These are phyloP conservation scores for Zosterops pallidus DNA, from an alignment of 2,113 vertebrate genomes.

Conservation along the genomic window DNA sequence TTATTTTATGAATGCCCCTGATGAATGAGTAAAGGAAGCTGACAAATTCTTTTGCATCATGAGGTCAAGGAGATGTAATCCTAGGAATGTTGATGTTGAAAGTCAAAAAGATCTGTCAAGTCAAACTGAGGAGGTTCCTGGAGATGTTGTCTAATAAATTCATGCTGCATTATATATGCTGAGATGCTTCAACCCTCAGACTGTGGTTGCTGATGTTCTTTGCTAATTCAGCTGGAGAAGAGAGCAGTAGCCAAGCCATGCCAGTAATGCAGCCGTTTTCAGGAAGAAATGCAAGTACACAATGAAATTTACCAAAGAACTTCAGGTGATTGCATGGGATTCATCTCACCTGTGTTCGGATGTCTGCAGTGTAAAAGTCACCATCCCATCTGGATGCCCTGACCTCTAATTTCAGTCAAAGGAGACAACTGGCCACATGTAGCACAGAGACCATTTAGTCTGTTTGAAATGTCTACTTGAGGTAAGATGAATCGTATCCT, in stretches of 20 bases:
- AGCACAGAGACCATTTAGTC: background rate
- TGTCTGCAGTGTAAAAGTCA: background rate
- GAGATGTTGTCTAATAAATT: background rate
- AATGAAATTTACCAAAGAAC: background rate
- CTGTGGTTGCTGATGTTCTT: background rate
- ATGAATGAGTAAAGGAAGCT: background rate
- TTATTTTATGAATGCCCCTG: background rate
- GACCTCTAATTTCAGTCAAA: background rate
- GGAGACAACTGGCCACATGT: background rate
- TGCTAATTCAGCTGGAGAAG: background rate
- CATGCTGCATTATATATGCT: background rate
- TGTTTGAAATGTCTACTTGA: background rate
- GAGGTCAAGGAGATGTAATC: background rate
- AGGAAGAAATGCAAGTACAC: background rate
- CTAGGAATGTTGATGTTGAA: background rate
- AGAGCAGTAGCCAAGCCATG: background rate
- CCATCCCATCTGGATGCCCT: background rate
- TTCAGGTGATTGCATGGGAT: background rate
- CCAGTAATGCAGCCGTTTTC: background rate
- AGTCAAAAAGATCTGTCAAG: background rate
- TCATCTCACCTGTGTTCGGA: background rate
- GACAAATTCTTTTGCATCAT: background rate
- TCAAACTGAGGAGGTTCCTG: background rate
- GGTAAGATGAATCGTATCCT: background rate
- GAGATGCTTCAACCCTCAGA: background rate